These are phyloP conservation scores for Eubucco bourcierii DNA, from an alignment of 2,113 vertebrate genomes.

Conservation along the genomic window DNA sequence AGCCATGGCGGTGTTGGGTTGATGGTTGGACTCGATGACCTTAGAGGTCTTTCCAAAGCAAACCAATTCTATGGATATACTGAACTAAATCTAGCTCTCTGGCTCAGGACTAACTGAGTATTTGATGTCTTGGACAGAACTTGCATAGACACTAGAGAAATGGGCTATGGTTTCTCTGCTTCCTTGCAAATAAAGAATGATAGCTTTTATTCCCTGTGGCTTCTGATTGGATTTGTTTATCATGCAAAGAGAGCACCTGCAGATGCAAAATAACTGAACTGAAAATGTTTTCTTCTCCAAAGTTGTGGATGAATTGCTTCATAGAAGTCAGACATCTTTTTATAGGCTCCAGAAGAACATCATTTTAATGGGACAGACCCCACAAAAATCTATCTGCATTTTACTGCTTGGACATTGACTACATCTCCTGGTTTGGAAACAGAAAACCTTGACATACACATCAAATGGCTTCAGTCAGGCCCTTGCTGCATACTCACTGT, in stretches of 20 bases:
- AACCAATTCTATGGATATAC: neutral
- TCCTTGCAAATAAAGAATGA: neutral
- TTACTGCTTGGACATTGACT: neutral
- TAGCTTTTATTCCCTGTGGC: neutral
- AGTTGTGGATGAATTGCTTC: neutral
- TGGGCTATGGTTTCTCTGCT: neutral
- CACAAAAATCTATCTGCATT: neutral
- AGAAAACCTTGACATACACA: neutral
- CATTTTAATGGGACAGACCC: neutral
- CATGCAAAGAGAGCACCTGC: neutral
- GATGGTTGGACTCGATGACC: no score
- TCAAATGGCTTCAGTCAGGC: neutral
- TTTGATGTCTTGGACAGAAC: neutral
- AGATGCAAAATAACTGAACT: neutral
- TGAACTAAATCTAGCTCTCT: neutral
- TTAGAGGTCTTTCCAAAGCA: neutral
- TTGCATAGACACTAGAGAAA: neutral
- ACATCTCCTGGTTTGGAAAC: neutral
- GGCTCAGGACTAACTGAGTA: neutral
- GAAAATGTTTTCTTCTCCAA: neutral
- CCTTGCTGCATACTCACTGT: conserved; percentile 74
- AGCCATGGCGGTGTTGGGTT: no score
- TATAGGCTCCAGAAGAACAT: neutral
- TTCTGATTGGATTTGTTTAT: conserved; percentile 5
- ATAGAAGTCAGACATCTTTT: neutral